phyloP scores from a whole-genome alignment of 2,888 invertebrate genomes.

The Fragum sueziense region DNA sequence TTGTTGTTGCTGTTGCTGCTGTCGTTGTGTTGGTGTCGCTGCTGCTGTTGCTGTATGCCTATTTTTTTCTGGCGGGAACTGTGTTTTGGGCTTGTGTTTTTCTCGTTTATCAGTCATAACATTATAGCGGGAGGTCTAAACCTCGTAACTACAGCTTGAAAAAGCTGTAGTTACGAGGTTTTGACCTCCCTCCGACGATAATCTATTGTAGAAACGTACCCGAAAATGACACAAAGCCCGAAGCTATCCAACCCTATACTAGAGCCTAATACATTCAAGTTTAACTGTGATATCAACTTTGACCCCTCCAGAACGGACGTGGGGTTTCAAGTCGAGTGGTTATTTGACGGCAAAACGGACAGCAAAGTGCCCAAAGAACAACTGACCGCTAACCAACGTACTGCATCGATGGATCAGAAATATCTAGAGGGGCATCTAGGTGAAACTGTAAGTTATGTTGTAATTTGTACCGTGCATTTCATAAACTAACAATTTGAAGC shows the following conservation, averaged over 20 bases:
- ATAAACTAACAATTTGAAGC: too few relatives aligned
- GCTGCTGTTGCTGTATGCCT: too few relatives aligned
- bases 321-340: constrained; percentile 55
- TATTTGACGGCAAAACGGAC: constrained; percentile 53
- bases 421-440: constrained; percentile 45
- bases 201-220: constrained; percentile 50
- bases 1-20: too few relatives aligned
- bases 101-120: too few relatives aligned
- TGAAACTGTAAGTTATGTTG: constrained; percentile 12
- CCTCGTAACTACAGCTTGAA: too few relatives aligned
- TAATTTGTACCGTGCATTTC: too few relatives aligned
- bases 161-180: too few relatives aligned
- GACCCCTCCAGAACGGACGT: constrained; percentile 44
- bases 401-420: constrained; percentile 43
- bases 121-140: too few relatives aligned
- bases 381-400: constrained; percentile 25
- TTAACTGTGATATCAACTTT: constrained; percentile 51
- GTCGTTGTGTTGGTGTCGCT: too few relatives aligned
- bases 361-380: constrained; percentile 22
- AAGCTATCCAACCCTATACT: constrained; percentile 52
- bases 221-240: constrained; percentile 43
- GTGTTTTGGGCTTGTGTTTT: too few relatives aligned
- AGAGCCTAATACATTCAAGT: constrained; percentile 45
- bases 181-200: too few relatives aligned
- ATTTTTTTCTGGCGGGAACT: too few relatives aligned